phyloP scores from a whole-genome alignment of 2,888 invertebrate genomes.

The Drosophila infuscata region DNA sequence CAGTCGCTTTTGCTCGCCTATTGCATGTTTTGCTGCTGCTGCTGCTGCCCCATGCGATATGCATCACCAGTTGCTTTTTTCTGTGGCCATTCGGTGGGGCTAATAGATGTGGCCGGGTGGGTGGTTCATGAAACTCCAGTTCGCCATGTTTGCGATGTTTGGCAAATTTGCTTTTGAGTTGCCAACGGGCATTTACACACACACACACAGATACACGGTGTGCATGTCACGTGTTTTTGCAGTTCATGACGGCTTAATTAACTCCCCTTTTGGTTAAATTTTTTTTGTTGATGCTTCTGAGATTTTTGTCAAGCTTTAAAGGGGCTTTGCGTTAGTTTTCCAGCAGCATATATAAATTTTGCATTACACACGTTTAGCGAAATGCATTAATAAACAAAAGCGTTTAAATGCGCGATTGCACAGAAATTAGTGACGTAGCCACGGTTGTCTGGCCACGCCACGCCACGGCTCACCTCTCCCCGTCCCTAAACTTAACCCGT shows the following conservation, averaged over 20 bases:
- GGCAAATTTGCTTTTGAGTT: conserved; percentile 60
- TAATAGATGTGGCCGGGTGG: background rate
- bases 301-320: conserved; percentile 13
- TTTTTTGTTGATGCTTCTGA: conserved; percentile 17
- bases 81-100: background rate
- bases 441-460: conserved; percentile 53
- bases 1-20: conserved; percentile 2
- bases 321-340: conserved; percentile 33
- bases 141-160: conserved; percentile 43
- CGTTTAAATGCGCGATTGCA: conserved; percentile 72
- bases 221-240: conserved; percentile 62
- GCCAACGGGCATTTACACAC: conserved; percentile 33
- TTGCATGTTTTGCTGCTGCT: conserved; percentile 23
- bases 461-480: conserved; percentile 2
- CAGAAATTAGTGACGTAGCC: conserved; percentile 70
- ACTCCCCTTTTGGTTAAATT: conserved; percentile 49
- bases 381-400: conserved; percentile 71
- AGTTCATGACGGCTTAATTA: conserved; percentile 71
- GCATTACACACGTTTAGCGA: conserved; percentile 58
- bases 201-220: conserved; percentile 8
- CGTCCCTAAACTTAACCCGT: background rate
- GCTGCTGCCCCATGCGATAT: conserved; percentile 33
- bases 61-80: conserved; percentile 66
- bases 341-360: conserved; percentile 45
- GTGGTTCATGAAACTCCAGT: conserved; percentile 48